Evolutionary conservation across 2,888 invertebrate genomes (phyloP).

Genomic region (Apodemia hepburni): DNA sequence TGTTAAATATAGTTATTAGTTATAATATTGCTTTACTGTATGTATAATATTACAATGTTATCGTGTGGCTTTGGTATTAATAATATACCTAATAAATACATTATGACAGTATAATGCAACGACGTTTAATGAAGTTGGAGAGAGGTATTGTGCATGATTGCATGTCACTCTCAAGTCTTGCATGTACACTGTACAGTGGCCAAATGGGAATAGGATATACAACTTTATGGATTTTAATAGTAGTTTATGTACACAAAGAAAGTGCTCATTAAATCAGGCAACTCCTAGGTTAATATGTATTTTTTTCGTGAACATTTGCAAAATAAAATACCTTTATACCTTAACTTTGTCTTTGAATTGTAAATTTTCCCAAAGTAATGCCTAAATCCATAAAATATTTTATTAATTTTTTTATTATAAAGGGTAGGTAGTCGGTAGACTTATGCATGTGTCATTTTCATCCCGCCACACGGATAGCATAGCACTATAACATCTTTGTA

Average conservation of each 20-base stretch:
- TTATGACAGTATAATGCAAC: background rate
- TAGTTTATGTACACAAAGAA: background rate
- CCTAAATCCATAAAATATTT: no score
- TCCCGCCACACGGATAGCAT: no score
- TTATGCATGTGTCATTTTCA: no score
- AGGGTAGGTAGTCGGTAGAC: no score
- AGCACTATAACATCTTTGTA: no score
- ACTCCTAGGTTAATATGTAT: no score
- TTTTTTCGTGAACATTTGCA: no score
- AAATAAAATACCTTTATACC: no score
- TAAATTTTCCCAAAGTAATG: no score
- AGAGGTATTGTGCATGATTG: background rate
- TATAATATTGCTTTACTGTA: background rate
- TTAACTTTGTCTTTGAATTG: no score
- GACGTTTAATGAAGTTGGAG: background rate
- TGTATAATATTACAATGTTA: background rate
- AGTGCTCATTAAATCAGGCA: no score
- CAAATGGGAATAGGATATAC: slow-evolving; percentile 2
- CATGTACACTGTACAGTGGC: background rate
- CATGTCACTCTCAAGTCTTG: background rate
- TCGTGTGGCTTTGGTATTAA: background rate
- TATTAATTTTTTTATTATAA: no score
- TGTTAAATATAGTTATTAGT: background rate
- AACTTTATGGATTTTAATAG: background rate
- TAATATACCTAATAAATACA: background rate